Percentiles rank a stretch among this genome's conserved stretches.
Conservation (phyloP, 2,113 vertebrate genomes). For the Scomber japonicus region DNA sequence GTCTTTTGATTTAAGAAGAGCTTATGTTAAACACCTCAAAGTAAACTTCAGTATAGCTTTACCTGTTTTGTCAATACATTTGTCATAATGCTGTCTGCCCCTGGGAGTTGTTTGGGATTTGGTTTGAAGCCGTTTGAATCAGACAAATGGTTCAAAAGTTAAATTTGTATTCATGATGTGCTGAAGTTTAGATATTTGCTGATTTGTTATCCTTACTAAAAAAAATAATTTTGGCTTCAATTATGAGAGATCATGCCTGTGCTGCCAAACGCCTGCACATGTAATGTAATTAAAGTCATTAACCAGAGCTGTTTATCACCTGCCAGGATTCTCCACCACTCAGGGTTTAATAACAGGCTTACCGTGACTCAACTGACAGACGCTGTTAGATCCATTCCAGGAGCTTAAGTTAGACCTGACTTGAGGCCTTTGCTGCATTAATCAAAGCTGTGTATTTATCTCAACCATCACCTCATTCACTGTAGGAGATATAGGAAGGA, state of each 20-base stretch:
- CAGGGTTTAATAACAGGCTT: conserved; percentile 53
- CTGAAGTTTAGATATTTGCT: neutral
- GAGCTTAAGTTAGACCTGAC: conserved; percentile 34
- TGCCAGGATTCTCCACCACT: conserved; percentile 52
- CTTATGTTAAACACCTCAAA: conserved; percentile 1
- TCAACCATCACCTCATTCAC: conserved; percentile 53
- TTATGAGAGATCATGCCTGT: conserved; percentile 8
- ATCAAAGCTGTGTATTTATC: conserved; percentile 57
- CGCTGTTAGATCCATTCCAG: conserved; percentile 52
- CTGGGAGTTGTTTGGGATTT: neutral
- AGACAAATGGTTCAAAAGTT: no score
- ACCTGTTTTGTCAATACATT: neutral
- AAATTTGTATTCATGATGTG: neutral
- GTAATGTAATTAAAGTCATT: conserved; percentile 60
- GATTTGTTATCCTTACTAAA: neutral
- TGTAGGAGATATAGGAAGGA: conserved; percentile 64
- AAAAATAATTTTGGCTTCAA: neutral
- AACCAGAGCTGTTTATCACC: conserved; percentile 51
- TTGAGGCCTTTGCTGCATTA: conserved; percentile 36
- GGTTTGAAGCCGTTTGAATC: neutral
- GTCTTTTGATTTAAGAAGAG: conserved; percentile 14
- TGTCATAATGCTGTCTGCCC: neutral
- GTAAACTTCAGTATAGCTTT: neutral
- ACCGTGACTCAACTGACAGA: conserved; percentile 53
- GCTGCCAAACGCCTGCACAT: neutral